A percentile compares a stretch with the other conserved stretches of the same genome.
phyloP scores from a whole-genome alignment of 2,113 vertebrate genomes.

The Melanerpes formicivorus region DNA sequence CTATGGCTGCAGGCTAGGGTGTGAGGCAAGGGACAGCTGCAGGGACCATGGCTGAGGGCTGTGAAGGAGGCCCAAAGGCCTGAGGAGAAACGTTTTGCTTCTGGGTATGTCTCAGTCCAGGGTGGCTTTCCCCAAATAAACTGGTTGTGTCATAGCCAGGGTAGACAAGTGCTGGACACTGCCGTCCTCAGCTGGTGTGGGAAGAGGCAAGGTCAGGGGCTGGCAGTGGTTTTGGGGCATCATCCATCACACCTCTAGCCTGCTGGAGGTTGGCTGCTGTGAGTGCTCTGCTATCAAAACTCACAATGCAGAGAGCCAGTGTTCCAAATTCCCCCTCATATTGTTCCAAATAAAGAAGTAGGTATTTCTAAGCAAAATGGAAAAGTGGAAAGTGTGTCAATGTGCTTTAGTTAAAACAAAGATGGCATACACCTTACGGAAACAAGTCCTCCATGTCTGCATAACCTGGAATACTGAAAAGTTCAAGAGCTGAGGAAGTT shows the following conservation, averaged over 20 bases:
- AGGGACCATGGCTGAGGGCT: background rate
- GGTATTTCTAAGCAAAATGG: background rate
- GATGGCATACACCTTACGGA: too few relatives aligned
- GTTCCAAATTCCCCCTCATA: background rate
- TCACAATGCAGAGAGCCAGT: background rate
- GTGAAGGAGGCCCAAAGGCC: background rate
- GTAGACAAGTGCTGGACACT: background rate
- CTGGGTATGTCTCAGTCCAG: background rate
- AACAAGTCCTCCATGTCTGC: background rate
- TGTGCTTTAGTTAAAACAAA: fast-evolving
- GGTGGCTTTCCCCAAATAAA: background rate
- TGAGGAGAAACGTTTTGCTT: background rate
- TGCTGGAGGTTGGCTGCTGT: background rate
- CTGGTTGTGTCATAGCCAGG: background rate
- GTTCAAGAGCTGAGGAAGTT: background rate
- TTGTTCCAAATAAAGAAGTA: background rate
- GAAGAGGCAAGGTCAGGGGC: background rate
- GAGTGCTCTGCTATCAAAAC: background rate
- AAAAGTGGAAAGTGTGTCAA: background rate
- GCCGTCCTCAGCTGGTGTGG: background rate
- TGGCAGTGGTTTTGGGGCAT: background rate
- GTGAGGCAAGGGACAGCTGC: background rate
- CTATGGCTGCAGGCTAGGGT: background rate
- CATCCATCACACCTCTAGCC: fast-evolving
- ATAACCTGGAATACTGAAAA: fast-evolving